Conservation (phyloP, 2,888 invertebrate genomes). For the Morpho achilles region DNA sequence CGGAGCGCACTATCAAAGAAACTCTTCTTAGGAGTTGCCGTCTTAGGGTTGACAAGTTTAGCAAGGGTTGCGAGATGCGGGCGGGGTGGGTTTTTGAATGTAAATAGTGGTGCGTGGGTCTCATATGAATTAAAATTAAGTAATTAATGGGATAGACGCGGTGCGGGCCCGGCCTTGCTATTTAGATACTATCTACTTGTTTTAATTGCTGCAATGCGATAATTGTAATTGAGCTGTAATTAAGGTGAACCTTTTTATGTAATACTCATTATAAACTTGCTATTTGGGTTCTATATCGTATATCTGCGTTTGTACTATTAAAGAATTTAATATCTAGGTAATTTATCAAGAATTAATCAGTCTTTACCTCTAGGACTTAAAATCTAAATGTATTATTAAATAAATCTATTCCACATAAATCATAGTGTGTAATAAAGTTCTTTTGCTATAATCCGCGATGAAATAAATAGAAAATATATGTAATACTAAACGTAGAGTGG, state of each 20-base stretch:
- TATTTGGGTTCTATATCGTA: no score
- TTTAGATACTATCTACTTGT: conserved; percentile 46
- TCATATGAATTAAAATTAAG: conserved; percentile 78
- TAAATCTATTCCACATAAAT: no score
- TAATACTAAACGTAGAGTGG: no score
- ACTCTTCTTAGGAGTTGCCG: conserved; percentile 74
- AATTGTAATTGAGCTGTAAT: conserved; percentile 39
- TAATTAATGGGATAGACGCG: conserved; percentile 66
- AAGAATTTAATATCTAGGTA: no score
- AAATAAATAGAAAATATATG: no score
- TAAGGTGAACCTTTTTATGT: conserved; percentile 27
- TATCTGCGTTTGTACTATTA: no score
- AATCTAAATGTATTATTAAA: no score
- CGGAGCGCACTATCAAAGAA: conserved; percentile 78
- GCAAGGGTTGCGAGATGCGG: conserved; percentile 73
- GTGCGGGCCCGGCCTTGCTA: conserved; percentile 28
- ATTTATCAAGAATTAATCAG: no score
- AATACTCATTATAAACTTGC: no score
- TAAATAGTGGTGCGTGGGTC: conserved; percentile 70
- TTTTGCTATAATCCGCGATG: no score
- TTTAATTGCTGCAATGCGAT: conserved; percentile 40
- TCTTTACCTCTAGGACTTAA: no score
- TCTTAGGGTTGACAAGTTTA: conserved; percentile 75
- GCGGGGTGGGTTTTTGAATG: conserved; percentile 72
- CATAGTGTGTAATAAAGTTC: no score